Base-by-base conservation (phyloP, 1,140 invertebrate genomes). In the Rhynchophorus ferrugineus region DNA sequence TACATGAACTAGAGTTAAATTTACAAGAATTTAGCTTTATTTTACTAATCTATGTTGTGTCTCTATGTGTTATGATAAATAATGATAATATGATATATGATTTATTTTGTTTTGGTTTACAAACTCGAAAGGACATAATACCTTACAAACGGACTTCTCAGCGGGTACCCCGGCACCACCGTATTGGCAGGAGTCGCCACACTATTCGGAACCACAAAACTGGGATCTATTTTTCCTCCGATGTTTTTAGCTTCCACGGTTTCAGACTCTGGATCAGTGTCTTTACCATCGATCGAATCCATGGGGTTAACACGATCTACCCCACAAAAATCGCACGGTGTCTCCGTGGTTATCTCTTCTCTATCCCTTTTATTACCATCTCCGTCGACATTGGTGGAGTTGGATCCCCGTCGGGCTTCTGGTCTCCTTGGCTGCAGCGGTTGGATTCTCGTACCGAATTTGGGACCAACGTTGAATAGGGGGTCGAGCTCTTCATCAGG, bases 91-190 rank as follows among this genome's bases (percentile, higher is more conserved):
- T n/a, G n/a, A n/a, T n/a, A n/a, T n/a, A n/a, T n/a, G n/a, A n/a
- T n/a, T n/a, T n/a, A n/a, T n/a, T n/a, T n/a, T n/a, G n/a, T n/a
- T n/a, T n/a, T n/a, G n/a, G n/a, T n/a, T n/a, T n/a, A n/a, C n/a
- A n/a, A n/a, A n/a, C n/a, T n/a, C n/a, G 38, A 19, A 5, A 45
- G n/a, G 7, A 53, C 43, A 46, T 53, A 53, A 46, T 53, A 53
- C 24, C 43, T 43, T 22, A 45, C 16, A 33, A 45, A 19, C 11
- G 44, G 44, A 36, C 8, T 45, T 17, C 16, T 45, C 8, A 45
- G 2, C 20, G 29, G 18, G 35, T 35, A 45, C 7, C 44, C 44
- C 14, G 19, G 41, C 6, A 22, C n/a, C 11, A 19, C 24, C 44
- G 11, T 19, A 44, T 16, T 41, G 1, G 35, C 34, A 11, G 50